Evolutionary conservation across 2,113 vertebrate genomes (phyloP).

Genomic region (Isurus oxyrinchus): DNA sequence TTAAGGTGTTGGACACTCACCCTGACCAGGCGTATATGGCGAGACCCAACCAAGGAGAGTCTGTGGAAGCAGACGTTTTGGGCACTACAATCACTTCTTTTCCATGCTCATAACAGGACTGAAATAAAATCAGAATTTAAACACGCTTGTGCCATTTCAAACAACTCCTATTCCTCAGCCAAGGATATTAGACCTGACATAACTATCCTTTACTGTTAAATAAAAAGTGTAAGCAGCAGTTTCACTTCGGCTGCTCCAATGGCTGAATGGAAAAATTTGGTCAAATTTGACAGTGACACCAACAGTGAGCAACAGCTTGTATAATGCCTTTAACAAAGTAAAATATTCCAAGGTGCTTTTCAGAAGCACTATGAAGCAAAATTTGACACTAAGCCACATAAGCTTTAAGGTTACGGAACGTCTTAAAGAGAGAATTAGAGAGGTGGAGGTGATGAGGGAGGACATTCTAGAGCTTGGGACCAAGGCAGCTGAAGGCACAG

Average conservation of each 20-base stretch:
- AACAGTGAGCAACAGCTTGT: not conserved
- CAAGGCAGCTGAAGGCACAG: not conserved
- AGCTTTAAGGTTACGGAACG: not conserved
- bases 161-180: not conserved
- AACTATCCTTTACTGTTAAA: too few relatives aligned
- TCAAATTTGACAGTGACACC: not conserved
- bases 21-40: conserved; percentile 98
- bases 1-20: conserved; percentile 61
- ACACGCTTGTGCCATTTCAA: not conserved
- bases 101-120: conserved; percentile 93
- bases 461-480: not conserved
- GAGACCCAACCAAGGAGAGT: conserved; percentile 95
- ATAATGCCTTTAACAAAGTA: not conserved
- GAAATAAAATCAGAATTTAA: conserved; percentile 41
- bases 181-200: not conserved
- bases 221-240: too few relatives aligned
- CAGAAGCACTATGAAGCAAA: not conserved
- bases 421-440: not conserved
- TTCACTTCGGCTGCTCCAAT: not conserved
- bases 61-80: conserved; percentile 96
- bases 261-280: not conserved
- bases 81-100: conserved; percentile 94
- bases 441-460: too few relatives aligned
- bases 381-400: not conserved
- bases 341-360: not conserved